These are phyloP conservation scores for Micromys minutus DNA, from an alignment of 2,113 vertebrate genomes.

Conservation along the genomic window DNA sequence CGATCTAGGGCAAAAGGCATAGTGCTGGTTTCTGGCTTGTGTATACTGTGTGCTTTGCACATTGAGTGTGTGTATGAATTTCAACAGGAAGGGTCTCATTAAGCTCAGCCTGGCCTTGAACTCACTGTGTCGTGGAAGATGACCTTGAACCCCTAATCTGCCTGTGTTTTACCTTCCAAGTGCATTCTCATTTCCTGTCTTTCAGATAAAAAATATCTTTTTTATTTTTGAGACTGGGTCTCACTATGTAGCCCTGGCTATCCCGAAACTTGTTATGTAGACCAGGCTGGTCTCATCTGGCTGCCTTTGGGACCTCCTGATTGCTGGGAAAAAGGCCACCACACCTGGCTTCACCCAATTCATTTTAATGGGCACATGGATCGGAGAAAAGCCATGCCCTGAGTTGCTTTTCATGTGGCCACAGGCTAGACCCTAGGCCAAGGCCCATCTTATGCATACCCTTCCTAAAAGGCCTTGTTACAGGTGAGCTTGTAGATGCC, in stretches of 20 bases:
- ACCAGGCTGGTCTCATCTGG: neutral
- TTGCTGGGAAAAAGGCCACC: neutral
- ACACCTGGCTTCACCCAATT: neutral
- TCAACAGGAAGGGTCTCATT: neutral
- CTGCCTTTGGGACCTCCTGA: neutral
- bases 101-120: neutral
- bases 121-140: neutral
- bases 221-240: neutral
- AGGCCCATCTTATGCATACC: neutral
- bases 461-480: neutral
- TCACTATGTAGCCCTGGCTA: neutral
- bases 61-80: neutral
- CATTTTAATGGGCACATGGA: neutral
- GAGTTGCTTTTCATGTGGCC: neutral
- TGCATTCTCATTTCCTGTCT: neutral
- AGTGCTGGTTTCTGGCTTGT: neutral
- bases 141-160: neutral
- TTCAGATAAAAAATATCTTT: too few species aligned
- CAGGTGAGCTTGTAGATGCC: neutral
- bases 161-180: too few species aligned
- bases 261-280: neutral
- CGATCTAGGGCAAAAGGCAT: rapidly evolving
- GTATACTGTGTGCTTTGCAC: neutral
- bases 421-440: too few species aligned
- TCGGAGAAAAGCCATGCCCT: neutral